phyloP scores from a whole-genome alignment of 2,888 invertebrate species.

The Dryocosmus kuriphilus region DNA sequence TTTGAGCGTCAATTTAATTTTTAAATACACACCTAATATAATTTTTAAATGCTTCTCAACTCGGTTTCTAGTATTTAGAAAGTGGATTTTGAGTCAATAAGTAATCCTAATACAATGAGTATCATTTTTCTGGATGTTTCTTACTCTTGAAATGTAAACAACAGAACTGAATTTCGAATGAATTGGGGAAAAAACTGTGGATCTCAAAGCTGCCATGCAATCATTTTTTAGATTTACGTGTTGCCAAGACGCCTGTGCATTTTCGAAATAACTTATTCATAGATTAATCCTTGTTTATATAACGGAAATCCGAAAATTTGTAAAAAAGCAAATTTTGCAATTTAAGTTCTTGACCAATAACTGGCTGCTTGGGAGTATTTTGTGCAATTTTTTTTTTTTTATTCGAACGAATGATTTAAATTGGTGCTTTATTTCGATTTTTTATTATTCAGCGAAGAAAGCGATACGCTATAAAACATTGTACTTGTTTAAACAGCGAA shows the following conservation, averaged over 20 bases:
- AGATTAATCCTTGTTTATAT: constrained; percentile 7
- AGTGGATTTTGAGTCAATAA: neutral
- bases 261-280: constrained; percentile 19
- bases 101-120: constrained; percentile 25
- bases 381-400: constrained; percentile 32
- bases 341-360: constrained; percentile 71
- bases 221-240: constrained; percentile 43
- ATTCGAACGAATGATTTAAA: constrained; percentile 15
- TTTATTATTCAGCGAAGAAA: constrained; percentile 20
- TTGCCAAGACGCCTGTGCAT: constrained; percentile 45
- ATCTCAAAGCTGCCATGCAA: constrained; percentile 47
- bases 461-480: constrained; percentile 17
- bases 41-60: constrained; percentile 1
- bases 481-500: constrained; percentile 37
- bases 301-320: constrained; percentile 3
- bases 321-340: constrained; percentile 26
- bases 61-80: neutral
- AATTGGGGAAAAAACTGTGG: constrained; percentile 12
- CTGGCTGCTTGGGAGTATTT: constrained; percentile 68
- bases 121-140: constrained; percentile 3
- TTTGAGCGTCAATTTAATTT: neutral
- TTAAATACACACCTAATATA: neutral
- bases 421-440: constrained; percentile 4
- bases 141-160: constrained; percentile 7
- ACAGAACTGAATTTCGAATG: neutral